These are phyloP conservation scores for Carcinoscorpius rotundicauda DNA, from an alignment of 1,140 invertebrate genomes.

Conservation along the genomic window DNA sequence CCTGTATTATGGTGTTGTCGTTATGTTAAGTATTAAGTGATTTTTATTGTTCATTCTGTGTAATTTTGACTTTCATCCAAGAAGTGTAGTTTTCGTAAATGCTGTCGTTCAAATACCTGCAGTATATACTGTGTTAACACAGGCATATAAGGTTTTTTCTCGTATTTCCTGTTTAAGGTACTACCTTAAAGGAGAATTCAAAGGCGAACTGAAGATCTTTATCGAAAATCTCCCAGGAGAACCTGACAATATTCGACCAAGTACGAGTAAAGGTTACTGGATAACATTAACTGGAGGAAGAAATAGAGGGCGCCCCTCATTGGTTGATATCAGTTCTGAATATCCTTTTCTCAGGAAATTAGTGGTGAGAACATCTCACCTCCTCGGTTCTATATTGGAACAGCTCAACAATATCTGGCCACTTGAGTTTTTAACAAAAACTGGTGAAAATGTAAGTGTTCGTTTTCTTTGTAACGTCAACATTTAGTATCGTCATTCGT, in stretches of 20 bases:
- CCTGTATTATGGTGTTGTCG: too few relatives aligned
- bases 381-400: conserved; percentile 19
- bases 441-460: conserved; percentile 39
- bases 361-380: conserved; percentile 24
- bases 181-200: conserved; percentile 4
- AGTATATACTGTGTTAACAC: too few relatives aligned
- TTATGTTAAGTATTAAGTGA: too few relatives aligned
- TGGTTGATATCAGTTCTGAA: conserved; percentile 28
- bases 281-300: conserved; percentile 43
- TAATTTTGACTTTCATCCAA: too few relatives aligned
- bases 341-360: conserved; percentile 32
- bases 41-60: too few relatives aligned
- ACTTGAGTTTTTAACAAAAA: conserved; percentile 6
- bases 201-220: conserved; percentile 15
- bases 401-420: conserved; percentile 12
- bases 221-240: conserved; percentile 48
- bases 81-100: too few relatives aligned
- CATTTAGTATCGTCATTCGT: too few relatives aligned
- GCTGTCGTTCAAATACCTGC: too few relatives aligned
- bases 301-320: conserved; percentile 23
- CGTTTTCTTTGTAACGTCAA: conserved; percentile 9
- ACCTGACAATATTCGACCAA: conserved; percentile 61
- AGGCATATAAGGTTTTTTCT: too few relatives aligned
- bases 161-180: too few relatives aligned
- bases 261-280: conserved; percentile 51